Base-by-base conservation (phyloP, 2,797 vertebrate genomes). In the Nyctibius grandis region DNA sequence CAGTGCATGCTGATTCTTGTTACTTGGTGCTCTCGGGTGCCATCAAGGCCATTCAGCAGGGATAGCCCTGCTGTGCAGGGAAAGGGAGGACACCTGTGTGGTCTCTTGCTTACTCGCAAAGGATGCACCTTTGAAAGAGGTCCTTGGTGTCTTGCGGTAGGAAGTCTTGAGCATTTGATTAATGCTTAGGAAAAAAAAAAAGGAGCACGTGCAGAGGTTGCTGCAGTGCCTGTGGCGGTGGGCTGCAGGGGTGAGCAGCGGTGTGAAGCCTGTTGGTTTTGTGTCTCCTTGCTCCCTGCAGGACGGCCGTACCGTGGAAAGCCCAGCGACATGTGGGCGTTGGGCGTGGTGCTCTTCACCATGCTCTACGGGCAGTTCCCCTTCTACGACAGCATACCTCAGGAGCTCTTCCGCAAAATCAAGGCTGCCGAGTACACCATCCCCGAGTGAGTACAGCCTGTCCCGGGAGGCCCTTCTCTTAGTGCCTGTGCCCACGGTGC, bases 341-440 rank as follows among this genome's bases (percentile, higher is more conserved):
- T 99, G 63, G 99, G 99, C 0, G 99, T 99, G 75, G 99, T 99
- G 84, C 98, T 99, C 44, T 99, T 99, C 98, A 99, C 99, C 95
- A 99, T 99, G 99, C 98, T 99, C 5, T 99, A 99, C 0, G 99
- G 99, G 91, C 99, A 99, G 98, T 99, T 99, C 97, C 99, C 99
- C 50, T 99, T 99, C 98, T 99, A 99, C 51, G 99, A 99, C 98
- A 99, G 99, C 98, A 99, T 99, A 98, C 99, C 99, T 95, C 99
- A 99, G 97, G 99, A 99, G 98, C 99, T 99, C 89, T 99, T 99
- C 98, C 99, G 99, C 67, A 99, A 99, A 97, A 99, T 99, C 98
- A 99, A 99, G 98, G 99, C 99, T 50, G 99, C 99, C 0, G 99
- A 99, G 97, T 99, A 99, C 98, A 98, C 99, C 96, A 99, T 99